Evolutionary conservation across 2,888 invertebrate genomes (phyloP).

Genomic region (Esperia sulphurella): DNA sequence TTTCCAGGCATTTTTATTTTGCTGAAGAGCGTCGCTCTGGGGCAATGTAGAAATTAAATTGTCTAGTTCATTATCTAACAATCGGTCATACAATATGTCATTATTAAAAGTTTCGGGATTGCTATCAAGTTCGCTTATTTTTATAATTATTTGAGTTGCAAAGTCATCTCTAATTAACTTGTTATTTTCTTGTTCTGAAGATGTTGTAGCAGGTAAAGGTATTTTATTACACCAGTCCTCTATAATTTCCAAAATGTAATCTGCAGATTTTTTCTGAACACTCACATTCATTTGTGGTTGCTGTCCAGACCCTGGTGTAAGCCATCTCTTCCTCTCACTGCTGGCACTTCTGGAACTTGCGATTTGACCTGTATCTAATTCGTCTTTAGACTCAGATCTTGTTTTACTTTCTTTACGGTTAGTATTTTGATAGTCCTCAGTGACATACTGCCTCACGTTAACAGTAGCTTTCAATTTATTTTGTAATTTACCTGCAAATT

Average conservation of each 20-base stretch:
- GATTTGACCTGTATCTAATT: neutral
- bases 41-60: conserved; percentile 31
- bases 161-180: conserved; percentile 31
- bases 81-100: conserved; percentile 33
- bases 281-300: conserved; percentile 2
- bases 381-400: neutral
- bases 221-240: conserved; percentile 47
- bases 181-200: conserved; percentile 21
- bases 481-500: conserved; percentile 32
- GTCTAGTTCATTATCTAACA: conserved; percentile 44
- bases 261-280: conserved; percentile 34
- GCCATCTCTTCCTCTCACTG: neutral
- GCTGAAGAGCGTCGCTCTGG: conserved; percentile 23
- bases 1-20: conserved; percentile 31
- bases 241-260: conserved; percentile 40
- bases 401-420: neutral
- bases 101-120: conserved; percentile 38
- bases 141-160: conserved; percentile 42
- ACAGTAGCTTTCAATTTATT: conserved; percentile 33
- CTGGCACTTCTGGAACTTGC: neutral
- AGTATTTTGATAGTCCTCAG: conserved; percentile 3
- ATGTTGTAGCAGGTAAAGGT: conserved; percentile 27
- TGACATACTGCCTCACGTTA: conserved; percentile 36
- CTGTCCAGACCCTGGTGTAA: neutral
- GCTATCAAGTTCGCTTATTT: conserved; percentile 47